phyloP scores from a whole-genome alignment of 1,140 invertebrate genomes.

The Tetraneura akinire region DNA sequence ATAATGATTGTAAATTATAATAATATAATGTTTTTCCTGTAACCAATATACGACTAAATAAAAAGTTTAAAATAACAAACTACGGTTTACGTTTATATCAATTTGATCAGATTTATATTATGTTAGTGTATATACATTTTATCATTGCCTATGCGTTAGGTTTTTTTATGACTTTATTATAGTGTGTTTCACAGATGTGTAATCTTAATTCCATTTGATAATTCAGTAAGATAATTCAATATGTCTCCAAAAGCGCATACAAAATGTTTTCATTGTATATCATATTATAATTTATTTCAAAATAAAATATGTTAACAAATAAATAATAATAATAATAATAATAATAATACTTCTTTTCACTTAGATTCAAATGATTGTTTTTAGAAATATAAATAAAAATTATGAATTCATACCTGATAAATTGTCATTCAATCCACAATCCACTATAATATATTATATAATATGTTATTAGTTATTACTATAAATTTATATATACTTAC shows the following conservation, averaged over 20 bases:
- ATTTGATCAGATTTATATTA: background rate
- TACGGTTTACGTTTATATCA: background rate
- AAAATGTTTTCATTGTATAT: background rate
- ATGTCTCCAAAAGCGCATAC: background rate
- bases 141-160: too few relatives aligned
- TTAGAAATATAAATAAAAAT: too few relatives aligned
- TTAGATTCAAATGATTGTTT: too few relatives aligned
- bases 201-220: conserved; percentile 11
- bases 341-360: background rate
- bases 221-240: background rate
- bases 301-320: background rate
- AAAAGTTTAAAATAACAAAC: too few relatives aligned
- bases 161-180: background rate
- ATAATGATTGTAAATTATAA: too few relatives aligned
- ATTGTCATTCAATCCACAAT: too few relatives aligned
- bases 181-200: background rate
- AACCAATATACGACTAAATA: too few relatives aligned
- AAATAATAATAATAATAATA: background rate
- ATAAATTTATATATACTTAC: too few relatives aligned
- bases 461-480: too few relatives aligned
- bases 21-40: too few relatives aligned
- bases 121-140: background rate
- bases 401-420: too few relatives aligned
- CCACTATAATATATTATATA: too few relatives aligned
- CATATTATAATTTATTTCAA: background rate